Base-by-base conservation (phyloP, 2,797 vertebrate genomes). In the Lepilemur septentrionalis region DNA sequence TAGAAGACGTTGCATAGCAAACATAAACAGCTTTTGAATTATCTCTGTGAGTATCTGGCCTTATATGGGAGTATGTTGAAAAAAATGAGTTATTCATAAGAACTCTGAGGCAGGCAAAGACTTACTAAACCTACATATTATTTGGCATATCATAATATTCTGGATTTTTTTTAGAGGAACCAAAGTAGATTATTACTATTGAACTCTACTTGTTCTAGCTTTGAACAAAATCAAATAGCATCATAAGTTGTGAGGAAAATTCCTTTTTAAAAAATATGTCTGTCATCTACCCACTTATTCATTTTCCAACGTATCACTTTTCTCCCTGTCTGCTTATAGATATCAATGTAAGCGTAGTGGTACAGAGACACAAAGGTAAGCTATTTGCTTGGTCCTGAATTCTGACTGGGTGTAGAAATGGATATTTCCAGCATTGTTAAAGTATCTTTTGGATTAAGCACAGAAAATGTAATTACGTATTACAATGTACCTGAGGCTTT, bases 11-110 rank as follows among this genome's bases (percentile, higher is more conserved):
- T 57, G 75, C 41, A 43, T 55, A 89, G 83, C 46, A 95, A 95
- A 79, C 89, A 88, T 69, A 97, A 95, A 90, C 87, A 92, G 50
- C 70, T 95, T 88, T 59, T 89, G 50, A 93, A 91, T 85, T 63
- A 81, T 91, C 55, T 95, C 82, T 92, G 1, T 86, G 73, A 88
- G 55, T 32, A 84, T 70, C 87, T 89, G 96, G 72, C 46, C 91
- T 93, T 90, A 61, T 30, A 93, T 28, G 82, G 65, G 79, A 94
- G 81, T 50, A 93, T 38, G 78, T 25, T 83, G 17, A 73, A 92
- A 83, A 73, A 57, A 84, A 86, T 38, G 73, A 92, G 41, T 93
- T 83, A 89, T 78, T 55, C 52, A 90, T 35, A 80, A 91, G 81
- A 91, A 76, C 80, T 63, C 61, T 75, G 59, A 96, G 61, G 22